These are phyloP conservation scores for Lepetodrilus schrolli DNA, from an alignment of 2,888 invertebrate species.

Conservation along the genomic window DNA sequence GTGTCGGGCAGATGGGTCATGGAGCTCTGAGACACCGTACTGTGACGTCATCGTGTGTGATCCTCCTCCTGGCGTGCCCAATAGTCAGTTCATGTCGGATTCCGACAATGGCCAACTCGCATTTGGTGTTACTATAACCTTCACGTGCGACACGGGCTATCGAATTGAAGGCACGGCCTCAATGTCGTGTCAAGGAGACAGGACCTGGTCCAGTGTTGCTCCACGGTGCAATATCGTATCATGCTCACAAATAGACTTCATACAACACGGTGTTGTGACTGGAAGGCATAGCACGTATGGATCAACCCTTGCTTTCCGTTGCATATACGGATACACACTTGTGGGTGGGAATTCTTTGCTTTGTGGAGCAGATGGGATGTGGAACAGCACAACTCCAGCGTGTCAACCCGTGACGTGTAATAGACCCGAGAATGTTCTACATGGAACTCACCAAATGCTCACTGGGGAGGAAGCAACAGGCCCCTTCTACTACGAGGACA, in stretches of 20 bases:
- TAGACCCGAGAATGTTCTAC: neutral
- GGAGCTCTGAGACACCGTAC: constrained; percentile 51
- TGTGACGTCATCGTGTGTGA: constrained; percentile 52
- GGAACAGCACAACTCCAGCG: constrained; percentile 48
- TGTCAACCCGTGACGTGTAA: constrained; percentile 40
- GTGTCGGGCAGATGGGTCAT: constrained; percentile 51
- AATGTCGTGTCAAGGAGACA: constrained; percentile 56
- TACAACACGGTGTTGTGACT: constrained; percentile 44
- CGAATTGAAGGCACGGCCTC: constrained; percentile 50
- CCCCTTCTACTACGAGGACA: constrained; percentile 37
- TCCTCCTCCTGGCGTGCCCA: constrained; percentile 54
- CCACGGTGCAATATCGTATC: constrained; percentile 43
- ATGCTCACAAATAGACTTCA: constrained; percentile 41
- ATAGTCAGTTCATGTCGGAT: constrained; percentile 42
- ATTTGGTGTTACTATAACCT: constrained; percentile 73
- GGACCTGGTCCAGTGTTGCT: constrained; percentile 45
- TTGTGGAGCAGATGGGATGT: constrained; percentile 49
- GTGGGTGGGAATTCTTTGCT: constrained; percentile 36
- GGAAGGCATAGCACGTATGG: constrained; percentile 64
- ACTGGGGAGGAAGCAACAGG: neutral
- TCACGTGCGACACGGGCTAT: constrained; percentile 84
- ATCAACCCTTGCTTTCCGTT: constrained; percentile 37
- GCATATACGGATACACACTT: constrained; percentile 44
- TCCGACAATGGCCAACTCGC: constrained; percentile 38
- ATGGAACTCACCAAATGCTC: constrained; percentile 4